phyloP scores from a whole-genome alignment of 2,113 vertebrate species.

The Gavialis gangeticus region DNA sequence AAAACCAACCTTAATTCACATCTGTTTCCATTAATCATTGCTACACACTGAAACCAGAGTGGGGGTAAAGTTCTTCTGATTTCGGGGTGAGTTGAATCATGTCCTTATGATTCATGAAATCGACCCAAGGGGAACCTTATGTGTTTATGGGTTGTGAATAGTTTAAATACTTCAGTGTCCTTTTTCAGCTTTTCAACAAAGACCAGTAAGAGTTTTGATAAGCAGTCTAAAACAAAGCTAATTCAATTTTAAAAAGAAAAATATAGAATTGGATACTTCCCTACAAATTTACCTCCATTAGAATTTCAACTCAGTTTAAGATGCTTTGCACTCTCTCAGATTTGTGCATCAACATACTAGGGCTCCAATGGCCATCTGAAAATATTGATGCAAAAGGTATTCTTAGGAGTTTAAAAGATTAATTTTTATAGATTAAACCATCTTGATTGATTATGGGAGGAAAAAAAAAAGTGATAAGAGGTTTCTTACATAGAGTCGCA shows the following conservation, averaged over 20 bases:
- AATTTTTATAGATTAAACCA: not conserved
- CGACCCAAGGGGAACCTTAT: not conserved
- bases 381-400: not conserved
- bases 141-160: not conserved
- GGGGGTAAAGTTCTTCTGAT: not conserved
- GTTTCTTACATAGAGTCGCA: not conserved
- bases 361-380: not conserved
- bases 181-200: not conserved
- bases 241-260: not conserved
- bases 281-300: fast-evolving
- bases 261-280: not conserved
- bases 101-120: not conserved
- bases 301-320: not conserved
- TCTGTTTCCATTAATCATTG: not conserved
- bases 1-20: slow-evolving; percentile 31
- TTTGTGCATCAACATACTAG: not conserved
- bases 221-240: not conserved
- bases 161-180: not conserved
- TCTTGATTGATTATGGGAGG: not conserved
- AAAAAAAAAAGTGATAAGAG: not conserved
- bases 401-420: not conserved
- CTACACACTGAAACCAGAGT: not conserved
- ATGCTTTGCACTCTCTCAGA: not conserved
- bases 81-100: not conserved
- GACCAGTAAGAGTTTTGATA: not conserved